Base-by-base conservation (phyloP, 2,888 invertebrate genomes). In the Sipha maydis region DNA sequence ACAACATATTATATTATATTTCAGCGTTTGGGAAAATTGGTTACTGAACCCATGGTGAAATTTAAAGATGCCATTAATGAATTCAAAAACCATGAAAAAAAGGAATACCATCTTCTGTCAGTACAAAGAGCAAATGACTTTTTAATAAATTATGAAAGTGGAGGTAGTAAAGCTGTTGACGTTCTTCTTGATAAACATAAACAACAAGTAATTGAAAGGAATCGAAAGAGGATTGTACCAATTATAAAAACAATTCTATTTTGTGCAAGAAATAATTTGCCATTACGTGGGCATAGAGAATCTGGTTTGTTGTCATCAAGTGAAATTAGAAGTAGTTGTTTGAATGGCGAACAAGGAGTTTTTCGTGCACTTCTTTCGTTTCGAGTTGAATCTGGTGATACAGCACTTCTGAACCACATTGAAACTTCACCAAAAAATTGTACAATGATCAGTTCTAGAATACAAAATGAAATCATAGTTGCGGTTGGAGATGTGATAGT, bases 241-340 rank as follows among this genome's bases (percentile, higher is more conserved):
- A 84, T 84, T 61, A 21, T 84, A 14, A 75, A 75, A 48, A 84
- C 84, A 73, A 54, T 84, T 14, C 21, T 71, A 21, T 71, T 84
- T 56, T 84, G 84, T 84, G 84, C 71, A 17, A 73, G 54, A 75
- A 41, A n/a, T n/a, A n/a, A n/a, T n/a, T n/a, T n/a, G n/a, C n/a
- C n/a, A n/a, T n/a, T n/a, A n/a, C n/a, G n/a, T 38, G 84, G 84
- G 21, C 84, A 84, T 28, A 11, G 84, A 69, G 75, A 84, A 71
- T 19, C 28, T 7, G 54, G 84, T 73, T 90, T 90, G 31, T 75
- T 82, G 19, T 85, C 89, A 79, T 90, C 90, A 85, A 90, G 90
- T 78, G 90, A 90, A 9, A 19, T 78, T 41, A 91, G 91, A 56
- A 34, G 19, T 31, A 14, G 5, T 75, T 69, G 71, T 73, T 17